Evolutionary conservation across 2,888 invertebrate genomes (phyloP), one percentile per base, ranked within the genome.

Genomic region (Cantharis lateralis): DNA sequence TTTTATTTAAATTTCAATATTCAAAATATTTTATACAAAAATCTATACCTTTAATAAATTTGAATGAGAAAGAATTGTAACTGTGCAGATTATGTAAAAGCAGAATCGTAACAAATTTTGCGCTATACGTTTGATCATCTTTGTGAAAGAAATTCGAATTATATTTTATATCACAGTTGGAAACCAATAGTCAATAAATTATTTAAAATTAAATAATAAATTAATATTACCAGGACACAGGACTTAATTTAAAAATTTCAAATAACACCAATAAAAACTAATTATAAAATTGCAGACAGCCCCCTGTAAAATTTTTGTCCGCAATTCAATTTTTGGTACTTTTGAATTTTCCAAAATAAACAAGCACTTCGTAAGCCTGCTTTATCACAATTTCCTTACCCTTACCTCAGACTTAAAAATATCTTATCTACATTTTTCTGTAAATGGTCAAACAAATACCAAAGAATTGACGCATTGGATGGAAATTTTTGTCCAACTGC

Each of bases 81-180:
- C n/a, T 16, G 64, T 66, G 64, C 64, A 18, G 24, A 24, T 66
- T 66, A 66, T 48, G 48, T 48, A 48, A 48, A 24, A 48, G 48
- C 48, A 48, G 48, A n/a, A 48, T 9, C 48, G 48, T 48, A 48
- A 48, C n/a, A 48, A 66, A 66, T 66, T 66, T 66, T 66, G 20
- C 64, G 9, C 48, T 48, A 48, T 48, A 66, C 24, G 24, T 66
- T 66, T 66, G 64, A 66, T 66, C 64, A 66, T 66, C 64, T 66
- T 66, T 24, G 24, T 16, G 24, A 66, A 66, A 24, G 9, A 66
- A 64, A n/a, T 66, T n/a, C 64, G n/a, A 66, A 66, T 48, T 66
- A 66, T 15, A 66, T 66, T 64, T 66, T 66, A 66, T 66, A 66
- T 66, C 64, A 66, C 64, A 66, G 64, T 66, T 66, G 18, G 64